Conservation (phyloP, 1,140 invertebrate genomes). For the Panulirus ornatus region DNA sequence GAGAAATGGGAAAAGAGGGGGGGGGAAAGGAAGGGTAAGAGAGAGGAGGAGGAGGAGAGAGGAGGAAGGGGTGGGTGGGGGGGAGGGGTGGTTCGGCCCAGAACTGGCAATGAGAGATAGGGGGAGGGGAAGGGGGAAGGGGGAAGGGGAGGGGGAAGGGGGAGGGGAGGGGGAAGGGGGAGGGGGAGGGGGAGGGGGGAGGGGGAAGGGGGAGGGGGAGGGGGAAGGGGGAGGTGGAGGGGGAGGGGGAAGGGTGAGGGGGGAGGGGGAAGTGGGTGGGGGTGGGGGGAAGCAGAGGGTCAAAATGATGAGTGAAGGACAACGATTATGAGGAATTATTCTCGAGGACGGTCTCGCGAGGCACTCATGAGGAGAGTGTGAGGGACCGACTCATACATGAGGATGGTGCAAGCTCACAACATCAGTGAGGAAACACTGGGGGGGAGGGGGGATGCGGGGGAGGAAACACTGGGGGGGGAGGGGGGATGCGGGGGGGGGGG, state of each 20-base stretch:
- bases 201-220: too few relatives aligned
- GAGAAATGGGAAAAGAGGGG: background rate
- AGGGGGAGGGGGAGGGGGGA: too few relatives aligned
- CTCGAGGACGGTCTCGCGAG: too few relatives aligned
- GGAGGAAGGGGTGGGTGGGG: background rate
- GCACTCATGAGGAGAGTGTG: background rate
- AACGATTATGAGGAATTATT: too few relatives aligned
- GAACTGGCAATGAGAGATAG: background rate
- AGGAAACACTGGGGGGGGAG: background rate
- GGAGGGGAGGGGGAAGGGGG: background rate
- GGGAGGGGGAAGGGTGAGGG: background rate
- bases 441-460: background rate
- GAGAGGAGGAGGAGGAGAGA: background rate
- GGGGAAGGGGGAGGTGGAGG: background rate
- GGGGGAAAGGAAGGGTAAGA: background rate
- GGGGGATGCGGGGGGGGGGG: too few relatives aligned
- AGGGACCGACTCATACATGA: too few relatives aligned
- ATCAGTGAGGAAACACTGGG: background rate
- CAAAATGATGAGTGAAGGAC: too few relatives aligned
- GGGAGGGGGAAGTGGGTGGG: too few relatives aligned
- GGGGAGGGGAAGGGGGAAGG: too few relatives aligned
- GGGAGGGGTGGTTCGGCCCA: background rate
- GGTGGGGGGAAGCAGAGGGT: too few relatives aligned
- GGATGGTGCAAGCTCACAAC: too few relatives aligned
- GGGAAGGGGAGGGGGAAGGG: too few relatives aligned